Conservation (phyloP, 2,888 invertebrate species). For the Drosophila kanekoi region DNA sequence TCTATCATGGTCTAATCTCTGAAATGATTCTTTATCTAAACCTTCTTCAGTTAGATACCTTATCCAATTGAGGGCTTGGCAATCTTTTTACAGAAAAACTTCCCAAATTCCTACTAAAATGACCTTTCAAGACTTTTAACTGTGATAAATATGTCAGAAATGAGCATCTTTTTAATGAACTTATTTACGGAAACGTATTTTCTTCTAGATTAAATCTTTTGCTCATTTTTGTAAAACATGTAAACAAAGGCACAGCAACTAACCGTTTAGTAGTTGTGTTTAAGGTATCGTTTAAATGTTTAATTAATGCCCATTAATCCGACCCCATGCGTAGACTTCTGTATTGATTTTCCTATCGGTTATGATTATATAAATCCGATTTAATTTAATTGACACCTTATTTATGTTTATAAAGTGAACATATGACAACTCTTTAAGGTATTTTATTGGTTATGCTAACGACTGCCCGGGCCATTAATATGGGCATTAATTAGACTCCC, state of each 20-base stretch:
- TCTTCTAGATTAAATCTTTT: too few relatives aligned
- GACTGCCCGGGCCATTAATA: constrained; percentile 55
- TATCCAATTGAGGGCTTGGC: too few relatives aligned
- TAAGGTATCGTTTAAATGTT: constrained; percentile 22
- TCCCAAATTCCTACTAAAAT: too few relatives aligned
- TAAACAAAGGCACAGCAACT: background rate
- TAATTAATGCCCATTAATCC: constrained; percentile 40
- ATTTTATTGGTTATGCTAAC: constrained; percentile 39
- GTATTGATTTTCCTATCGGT: constrained; percentile 8
- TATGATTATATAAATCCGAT: constrained; percentile 14
- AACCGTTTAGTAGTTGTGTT: background rate
- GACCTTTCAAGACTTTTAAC: too few relatives aligned
- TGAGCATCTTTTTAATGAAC: too few relatives aligned
- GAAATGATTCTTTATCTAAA: too few relatives aligned
- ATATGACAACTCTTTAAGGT: constrained; percentile 45
- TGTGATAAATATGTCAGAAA: too few relatives aligned
- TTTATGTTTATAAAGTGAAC: constrained; percentile 53
- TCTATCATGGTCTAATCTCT: too few relatives aligned
- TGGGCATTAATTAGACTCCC: constrained; percentile 52
- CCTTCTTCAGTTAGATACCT: too few relatives aligned
- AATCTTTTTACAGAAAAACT: too few relatives aligned
- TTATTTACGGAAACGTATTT: too few relatives aligned
- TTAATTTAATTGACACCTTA: constrained; percentile 54
- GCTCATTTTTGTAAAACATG: too few relatives aligned
- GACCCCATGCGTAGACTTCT: background rate